Evolutionary conservation across 1,140 invertebrate species (phyloP), one percentile per base, ranked within the genome.

Genomic region (Asobara japonica): DNA sequence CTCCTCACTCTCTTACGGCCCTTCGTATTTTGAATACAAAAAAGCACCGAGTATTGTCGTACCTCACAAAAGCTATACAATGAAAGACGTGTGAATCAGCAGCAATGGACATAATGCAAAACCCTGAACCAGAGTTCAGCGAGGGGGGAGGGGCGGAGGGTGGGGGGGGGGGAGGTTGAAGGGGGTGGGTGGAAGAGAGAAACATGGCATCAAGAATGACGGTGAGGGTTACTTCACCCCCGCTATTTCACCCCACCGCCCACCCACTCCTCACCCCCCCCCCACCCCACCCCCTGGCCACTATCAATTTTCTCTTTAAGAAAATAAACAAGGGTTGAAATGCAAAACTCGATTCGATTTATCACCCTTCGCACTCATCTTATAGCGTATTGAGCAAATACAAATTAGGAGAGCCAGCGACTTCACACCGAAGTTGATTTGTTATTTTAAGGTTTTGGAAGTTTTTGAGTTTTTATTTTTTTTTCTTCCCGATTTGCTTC

Each of bases 101-200:
- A 84, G 78, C 83, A 83, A 86, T 84, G 79, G 82, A 78, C 77
- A 85, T 84, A 84, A 85, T 84, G 83, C 82, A 83, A 84, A 83
- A 84, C 76, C 82, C 77, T 75, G 77, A 74, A 71, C 41, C 71
- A 77, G 69, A 64, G 72, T 60, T 25, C 36, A 69, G 70, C 72
- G 75, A 56, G 69, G 66, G 71, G 56, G 68, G 73, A 36, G 61
- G n/a, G n/a, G n/a, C n/a, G n/a, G 6, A 22, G 56, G 6, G 13
- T 31, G 36, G 61, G n/a, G 29, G 29, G 27, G 51, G 29, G 51
- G 20, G 31, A 36, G 29, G 38, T n/a, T 61, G 20, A 38, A 20
- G 31, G 33, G 31, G 18, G 51, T 11, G 41, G 66, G 20, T 16
- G 18, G 27, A 29, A 45, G 22, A 41, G 38, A 48, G 41, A 45